These are phyloP conservation scores for Rattus norvegicus DNA, from an alignment of 2,113 vertebrate genomes.

Conservation along the genomic window GRCr8 NC_086039.1:21238501-21239000, in stretches of 20 bases:
- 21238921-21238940: not conserved
- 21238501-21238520: not conserved
- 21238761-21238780: not conserved
- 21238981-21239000: not conserved
- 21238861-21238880: not conserved
- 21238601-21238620: not conserved
- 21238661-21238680: not conserved
- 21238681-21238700: not conserved
- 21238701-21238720: not conserved
- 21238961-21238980: not conserved
- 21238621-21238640: not conserved
- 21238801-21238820: constrained; percentile 19
- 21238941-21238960: constrained; percentile 1
- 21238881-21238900: constrained; percentile 5
- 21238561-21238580: not conserved
- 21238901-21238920: not conserved
- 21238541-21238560: not conserved
- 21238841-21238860: not conserved
- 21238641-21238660: not conserved
- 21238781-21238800: constrained; percentile 46
- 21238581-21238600: not conserved
- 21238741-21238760: not conserved
- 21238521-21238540: not conserved
- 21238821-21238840: not conserved
- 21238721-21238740: not conserved